Percentiles rank a stretch among this genome's conserved stretches.
Conservation (phyloP, 2,113 vertebrate species). For the Prunella fulvescens region DNA sequence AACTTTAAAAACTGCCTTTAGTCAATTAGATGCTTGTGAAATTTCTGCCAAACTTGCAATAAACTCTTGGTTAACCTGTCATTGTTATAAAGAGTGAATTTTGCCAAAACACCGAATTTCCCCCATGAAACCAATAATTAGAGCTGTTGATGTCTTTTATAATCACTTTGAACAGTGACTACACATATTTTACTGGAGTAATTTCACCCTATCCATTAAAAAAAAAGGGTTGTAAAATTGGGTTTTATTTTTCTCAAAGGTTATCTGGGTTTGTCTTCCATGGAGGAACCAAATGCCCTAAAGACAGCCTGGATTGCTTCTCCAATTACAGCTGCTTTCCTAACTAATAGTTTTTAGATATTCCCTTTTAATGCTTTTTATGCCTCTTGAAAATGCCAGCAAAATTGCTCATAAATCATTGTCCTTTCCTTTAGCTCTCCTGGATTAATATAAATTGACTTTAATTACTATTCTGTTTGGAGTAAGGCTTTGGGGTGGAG, state of each 20-base stretch:
- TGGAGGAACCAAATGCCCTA: neutral
- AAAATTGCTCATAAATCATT: slow-evolving; percentile 71
- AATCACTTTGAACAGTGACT: neutral
- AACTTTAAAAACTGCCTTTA: neutral
- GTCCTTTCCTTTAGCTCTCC: slow-evolving; percentile 62
- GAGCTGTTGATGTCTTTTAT: neutral
- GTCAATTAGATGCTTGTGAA: neutral
- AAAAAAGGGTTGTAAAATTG: neutral
- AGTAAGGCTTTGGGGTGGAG: slow-evolving; percentile 20
- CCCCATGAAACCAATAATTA: neutral
- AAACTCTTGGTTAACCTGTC: neutral
- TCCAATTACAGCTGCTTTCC: slow-evolving; percentile 52
- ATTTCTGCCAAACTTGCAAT: neutral
- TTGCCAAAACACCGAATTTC: neutral
- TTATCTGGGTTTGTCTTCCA: neutral
- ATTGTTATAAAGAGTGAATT: neutral
- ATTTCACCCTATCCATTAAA: neutral
- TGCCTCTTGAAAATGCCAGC: slow-evolving; percentile 67
- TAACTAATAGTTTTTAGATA: slow-evolving; percentile 59
- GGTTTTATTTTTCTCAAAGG: neutral
- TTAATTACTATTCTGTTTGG: slow-evolving; percentile 62
- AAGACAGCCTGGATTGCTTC: slow-evolving; percentile 2
- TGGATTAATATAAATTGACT: slow-evolving; percentile 68
- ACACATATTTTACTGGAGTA: neutral
- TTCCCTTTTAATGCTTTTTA: slow-evolving; percentile 61